phyloP scores from a whole-genome alignment of 2,888 invertebrate species.

The Orthonevra nobilis region DNA sequence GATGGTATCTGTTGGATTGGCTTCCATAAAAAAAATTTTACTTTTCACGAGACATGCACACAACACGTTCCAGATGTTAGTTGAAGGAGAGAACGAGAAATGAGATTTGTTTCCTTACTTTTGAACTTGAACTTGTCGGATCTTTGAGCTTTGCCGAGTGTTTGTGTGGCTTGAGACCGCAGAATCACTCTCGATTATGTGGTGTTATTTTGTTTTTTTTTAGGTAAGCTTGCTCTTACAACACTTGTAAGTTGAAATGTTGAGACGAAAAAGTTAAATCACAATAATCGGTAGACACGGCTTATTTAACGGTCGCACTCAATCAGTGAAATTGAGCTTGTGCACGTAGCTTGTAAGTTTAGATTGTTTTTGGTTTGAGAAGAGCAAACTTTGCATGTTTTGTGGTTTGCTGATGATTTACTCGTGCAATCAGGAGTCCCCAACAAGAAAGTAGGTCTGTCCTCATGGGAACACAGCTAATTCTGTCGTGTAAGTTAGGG shows the following conservation, averaged over 20 bases:
- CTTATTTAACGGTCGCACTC: constrained; percentile 50
- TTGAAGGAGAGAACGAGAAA: background rate
- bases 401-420: too few species aligned
- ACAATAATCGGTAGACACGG: constrained; percentile 30
- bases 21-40: constrained; percentile 44
- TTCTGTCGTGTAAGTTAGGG: too few species aligned
- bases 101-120: constrained; percentile 72
- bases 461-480: too few species aligned
- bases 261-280: constrained; percentile 38
- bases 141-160: constrained; percentile 30
- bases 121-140: constrained; percentile 72
- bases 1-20: constrained; percentile 11
- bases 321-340: constrained; percentile 10
- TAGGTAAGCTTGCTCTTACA: constrained; percentile 1
- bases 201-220: background rate
- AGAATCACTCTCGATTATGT: constrained; percentile 36
- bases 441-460: too few species aligned
- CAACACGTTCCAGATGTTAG: background rate
- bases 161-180: constrained; percentile 2
- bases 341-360: constrained; percentile 11
- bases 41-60: constrained; percentile 54
- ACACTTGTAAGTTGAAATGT: constrained; percentile 1
- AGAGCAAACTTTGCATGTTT: constrained; percentile 4
- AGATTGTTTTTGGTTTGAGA: background rate
- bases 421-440: too few species aligned